Evolutionary conservation across 2,888 invertebrate genomes (phyloP), one percentile per base, ranked within the genome.

Genomic region (Cephus rjabovi): DNA sequence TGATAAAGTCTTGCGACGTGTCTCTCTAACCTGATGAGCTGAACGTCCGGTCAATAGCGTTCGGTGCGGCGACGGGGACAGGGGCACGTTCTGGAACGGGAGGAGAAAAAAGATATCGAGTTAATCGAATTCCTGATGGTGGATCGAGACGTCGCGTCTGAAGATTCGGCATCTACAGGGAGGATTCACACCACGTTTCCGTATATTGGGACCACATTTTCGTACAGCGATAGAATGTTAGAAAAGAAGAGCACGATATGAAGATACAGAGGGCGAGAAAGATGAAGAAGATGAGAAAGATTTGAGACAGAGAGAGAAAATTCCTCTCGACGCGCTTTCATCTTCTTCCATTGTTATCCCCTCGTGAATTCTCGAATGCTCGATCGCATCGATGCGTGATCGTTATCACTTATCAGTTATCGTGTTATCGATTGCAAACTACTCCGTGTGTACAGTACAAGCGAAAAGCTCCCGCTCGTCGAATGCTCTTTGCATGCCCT

Each of bases 41-140:
- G 88, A 89, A 89, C 86, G 86, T 90, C 90, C 89, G 88, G 83
- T 83, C 89, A 87, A 88, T 87, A 86, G 89, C 87, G 86, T 88
- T 88, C 86, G 89, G 87, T 86, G 89, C 89, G 86, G 88, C 86
- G 86, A 84, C 89, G 79, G 85, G 88, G 89, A 90, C 89, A 88
- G 87, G 89, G 88, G 85, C 88, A 85, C 86, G 88, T 86, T 88
- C 91, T 90, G 89, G 86, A 87, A 86, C 77, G 86, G 86, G 86
- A 85, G 83, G 84, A 86, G 84, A 88, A 81, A 89, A 87, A 76
- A 82, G 85, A 87, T 84, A 86, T 87, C 86, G 86, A 87, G 86
- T 88, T 87, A 89, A 88, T 88, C 78, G 82, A 82, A 40, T 40
- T 40, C 40, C 40, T 40, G 4, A 40, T 40, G 40, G 40, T 1